phyloP scores from a whole-genome alignment of 2,888 invertebrate genomes.

The Mimas tiliae region DNA sequence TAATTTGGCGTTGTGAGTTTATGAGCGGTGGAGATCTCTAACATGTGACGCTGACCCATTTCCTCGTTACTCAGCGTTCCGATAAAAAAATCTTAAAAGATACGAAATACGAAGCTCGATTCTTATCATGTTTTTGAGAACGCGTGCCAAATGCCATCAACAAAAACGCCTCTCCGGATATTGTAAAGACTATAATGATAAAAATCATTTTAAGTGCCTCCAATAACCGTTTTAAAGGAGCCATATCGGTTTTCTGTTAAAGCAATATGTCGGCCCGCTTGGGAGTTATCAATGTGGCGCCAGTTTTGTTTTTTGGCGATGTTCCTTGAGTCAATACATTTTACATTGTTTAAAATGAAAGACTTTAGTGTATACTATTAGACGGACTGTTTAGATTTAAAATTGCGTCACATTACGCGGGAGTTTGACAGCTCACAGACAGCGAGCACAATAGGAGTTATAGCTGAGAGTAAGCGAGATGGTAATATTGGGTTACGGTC shows the following conservation, averaged over 20 bases:
- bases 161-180: slow-evolving; percentile 58
- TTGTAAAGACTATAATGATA: slow-evolving; percentile 52
- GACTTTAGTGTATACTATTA: too few species aligned
- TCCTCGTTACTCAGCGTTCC: too few species aligned
- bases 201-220: slow-evolving; percentile 58
- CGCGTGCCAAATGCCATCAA: slow-evolving; percentile 59
- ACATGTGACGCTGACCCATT: too few species aligned
- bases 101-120: not conserved
- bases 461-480: too few species aligned
- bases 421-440: too few species aligned
- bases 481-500: too few species aligned
- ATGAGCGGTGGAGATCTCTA: too few species aligned
- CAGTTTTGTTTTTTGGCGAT: slow-evolving; percentile 58
- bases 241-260: slow-evolving; percentile 52
- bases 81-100: too few species aligned
- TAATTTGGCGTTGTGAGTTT: too few species aligned
- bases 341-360: not conserved
- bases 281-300: slow-evolving; percentile 61
- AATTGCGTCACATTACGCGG: too few species aligned
- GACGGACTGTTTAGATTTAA: too few species aligned
- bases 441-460: too few species aligned
- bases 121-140: slow-evolving; percentile 40
- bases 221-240: slow-evolving; percentile 55
- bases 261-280: slow-evolving; percentile 47
- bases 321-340: slow-evolving; percentile 24